phyloP scores from a whole-genome alignment of 2,797 vertebrate genomes.

The Sebastiscus albofasciatus region DNA sequence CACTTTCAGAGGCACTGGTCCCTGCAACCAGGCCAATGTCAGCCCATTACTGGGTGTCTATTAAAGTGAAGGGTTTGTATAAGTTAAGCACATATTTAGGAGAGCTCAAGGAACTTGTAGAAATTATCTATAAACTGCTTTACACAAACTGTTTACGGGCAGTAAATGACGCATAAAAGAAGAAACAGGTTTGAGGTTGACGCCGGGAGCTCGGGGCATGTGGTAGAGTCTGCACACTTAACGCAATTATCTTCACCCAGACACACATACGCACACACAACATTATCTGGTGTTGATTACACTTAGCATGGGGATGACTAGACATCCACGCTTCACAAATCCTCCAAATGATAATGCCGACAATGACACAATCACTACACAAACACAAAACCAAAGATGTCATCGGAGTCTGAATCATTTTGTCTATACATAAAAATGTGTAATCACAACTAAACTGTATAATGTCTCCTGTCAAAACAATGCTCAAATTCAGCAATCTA shows the following conservation, averaged over 20 bases:
- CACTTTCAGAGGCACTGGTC: slow-evolving; percentile 25
- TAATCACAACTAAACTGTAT: neutral
- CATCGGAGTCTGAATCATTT: neutral
- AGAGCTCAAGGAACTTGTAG: slow-evolving; percentile 45
- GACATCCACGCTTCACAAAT: slow-evolving; percentile 22
- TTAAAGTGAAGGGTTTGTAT: slow-evolving; percentile 60
- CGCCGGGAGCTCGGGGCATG: slow-evolving; percentile 46
- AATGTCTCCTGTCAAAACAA: slow-evolving; percentile 15
- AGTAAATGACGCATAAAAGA: slow-evolving; percentile 79
- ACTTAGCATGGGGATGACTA: slow-evolving; percentile 11
- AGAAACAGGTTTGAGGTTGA: slow-evolving; percentile 72
- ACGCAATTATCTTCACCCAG: slow-evolving; percentile 35
- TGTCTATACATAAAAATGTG: neutral
- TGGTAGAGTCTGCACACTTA: slow-evolving; percentile 42
- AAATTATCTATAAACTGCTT: slow-evolving; percentile 79
- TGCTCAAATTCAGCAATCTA: slow-evolving; percentile 40
- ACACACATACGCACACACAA: slow-evolving; percentile 7
- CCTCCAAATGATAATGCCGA: slow-evolving; percentile 22
- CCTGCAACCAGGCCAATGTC: slow-evolving; percentile 34
- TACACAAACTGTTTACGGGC: slow-evolving; percentile 77
- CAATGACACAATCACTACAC: slow-evolving; percentile 5
- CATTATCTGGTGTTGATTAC: slow-evolving; percentile 39
- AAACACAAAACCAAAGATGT: slow-evolving; percentile 5
- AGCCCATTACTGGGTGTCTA: slow-evolving; percentile 53
- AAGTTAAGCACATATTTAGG: slow-evolving; percentile 57